These are phyloP conservation scores for Phengaris alcon DNA, from an alignment of 2,888 invertebrate species.

Conservation along the genomic window DNA sequence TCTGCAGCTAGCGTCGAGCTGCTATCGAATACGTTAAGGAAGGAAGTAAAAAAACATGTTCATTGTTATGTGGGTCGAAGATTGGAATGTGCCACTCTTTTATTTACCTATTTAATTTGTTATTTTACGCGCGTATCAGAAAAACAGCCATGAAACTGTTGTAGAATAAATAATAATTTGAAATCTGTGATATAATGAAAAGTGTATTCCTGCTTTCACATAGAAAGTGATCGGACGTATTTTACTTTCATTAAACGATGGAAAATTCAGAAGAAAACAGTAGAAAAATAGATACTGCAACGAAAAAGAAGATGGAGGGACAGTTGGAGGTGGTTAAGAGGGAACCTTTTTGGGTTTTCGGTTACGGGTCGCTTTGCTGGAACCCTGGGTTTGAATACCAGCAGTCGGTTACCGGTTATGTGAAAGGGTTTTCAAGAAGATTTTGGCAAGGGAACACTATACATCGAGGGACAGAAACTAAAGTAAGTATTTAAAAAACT, in stretches of 20 bases:
- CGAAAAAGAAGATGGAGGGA: constrained; percentile 31
- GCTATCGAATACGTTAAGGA: too few relatives aligned
- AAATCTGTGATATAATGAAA: constrained; percentile 12
- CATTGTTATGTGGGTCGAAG: not conserved
- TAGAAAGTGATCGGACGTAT: not conserved
- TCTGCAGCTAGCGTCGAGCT: too few relatives aligned
- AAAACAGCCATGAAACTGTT: not conserved
- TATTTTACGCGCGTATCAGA: constrained; percentile 20
- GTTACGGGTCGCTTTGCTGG: constrained; percentile 97
- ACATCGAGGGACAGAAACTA: constrained; percentile 86
- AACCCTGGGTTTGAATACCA: constrained; percentile 93
- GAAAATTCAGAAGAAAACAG: constrained; percentile 30
- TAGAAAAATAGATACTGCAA: constrained; percentile 31
- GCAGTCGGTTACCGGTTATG: constrained; percentile 88
- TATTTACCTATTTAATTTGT: not conserved
- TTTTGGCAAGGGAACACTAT: constrained; percentile 96
- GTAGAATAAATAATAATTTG: constrained; percentile 1
- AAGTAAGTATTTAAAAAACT: constrained; percentile 71
- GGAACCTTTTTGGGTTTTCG: constrained; percentile 91
- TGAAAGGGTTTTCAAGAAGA: constrained; percentile 88
- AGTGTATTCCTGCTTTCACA: constrained; percentile 13
- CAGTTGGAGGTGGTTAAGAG: constrained; percentile 48
- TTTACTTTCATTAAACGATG: constrained; percentile 10
- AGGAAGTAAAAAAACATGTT: not conserved
- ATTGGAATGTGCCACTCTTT: not conserved